These are phyloP conservation scores for Aspidoscelis tigris DNA, from an alignment of 2,113 vertebrate species.

Conservation along the genomic window DNA sequence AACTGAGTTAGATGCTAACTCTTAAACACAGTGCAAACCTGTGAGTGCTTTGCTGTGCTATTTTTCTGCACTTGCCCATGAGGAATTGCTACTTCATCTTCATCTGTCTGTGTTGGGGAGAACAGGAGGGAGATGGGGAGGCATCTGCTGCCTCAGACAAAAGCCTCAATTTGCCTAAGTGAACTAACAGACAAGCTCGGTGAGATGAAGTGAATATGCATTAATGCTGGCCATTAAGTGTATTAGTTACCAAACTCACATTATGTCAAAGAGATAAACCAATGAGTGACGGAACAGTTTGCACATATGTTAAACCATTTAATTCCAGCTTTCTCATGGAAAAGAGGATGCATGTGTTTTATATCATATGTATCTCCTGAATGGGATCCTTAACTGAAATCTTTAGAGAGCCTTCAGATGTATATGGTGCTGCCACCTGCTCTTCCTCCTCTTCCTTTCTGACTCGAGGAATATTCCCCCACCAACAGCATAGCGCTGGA, in stretches of 20 bases:
- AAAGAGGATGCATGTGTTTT: constrained; percentile 41
- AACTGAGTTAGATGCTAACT: too few relatives aligned
- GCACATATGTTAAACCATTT: constrained; percentile 28
- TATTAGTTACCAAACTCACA: not conserved
- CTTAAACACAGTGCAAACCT: too few relatives aligned
- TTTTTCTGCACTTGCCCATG: too few relatives aligned
- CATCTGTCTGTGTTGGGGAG: too few relatives aligned
- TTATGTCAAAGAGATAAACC: constrained; percentile 25
- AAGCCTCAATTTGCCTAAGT: too few relatives aligned
- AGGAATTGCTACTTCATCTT: too few relatives aligned
- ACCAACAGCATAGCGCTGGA: constrained; percentile 49
- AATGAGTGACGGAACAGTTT: constrained; percentile 37
- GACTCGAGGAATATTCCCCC: not conserved
- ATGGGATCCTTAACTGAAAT: constrained; percentile 50
- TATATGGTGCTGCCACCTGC: constrained; percentile 52
- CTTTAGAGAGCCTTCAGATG: constrained; percentile 49
- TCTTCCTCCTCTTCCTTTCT: constrained; percentile 15
- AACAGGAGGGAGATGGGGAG: too few relatives aligned
- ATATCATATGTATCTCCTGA: constrained; percentile 23
- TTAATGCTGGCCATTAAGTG: not conserved
- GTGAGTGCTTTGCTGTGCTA: too few relatives aligned
- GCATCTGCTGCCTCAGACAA: too few relatives aligned
- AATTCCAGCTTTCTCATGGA: constrained; percentile 15
- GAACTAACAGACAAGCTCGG: not conserved
- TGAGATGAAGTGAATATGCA: not conserved